A percentile compares a stretch with the other conserved stretches of the same genome.
phyloP scores from a whole-genome alignment of 2,797 vertebrate genomes.

The Mustela erminea region DNA sequence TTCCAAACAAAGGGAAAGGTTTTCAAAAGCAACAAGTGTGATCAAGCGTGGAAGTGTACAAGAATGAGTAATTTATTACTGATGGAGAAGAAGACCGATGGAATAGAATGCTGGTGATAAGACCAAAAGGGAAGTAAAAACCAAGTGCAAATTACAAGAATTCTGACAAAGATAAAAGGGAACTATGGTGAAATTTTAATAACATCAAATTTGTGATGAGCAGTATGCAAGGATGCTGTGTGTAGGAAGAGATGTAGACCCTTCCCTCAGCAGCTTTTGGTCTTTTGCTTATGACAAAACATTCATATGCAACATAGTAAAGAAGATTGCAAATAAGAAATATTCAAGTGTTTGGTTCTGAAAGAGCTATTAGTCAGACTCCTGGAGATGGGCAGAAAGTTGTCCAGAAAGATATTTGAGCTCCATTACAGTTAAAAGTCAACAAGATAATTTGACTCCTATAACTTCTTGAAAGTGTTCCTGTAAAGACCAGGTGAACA shows the following conservation, averaged over 20 bases:
- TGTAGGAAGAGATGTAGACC: not conserved
- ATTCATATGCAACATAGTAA: not conserved
- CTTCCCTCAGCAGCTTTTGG: not conserved
- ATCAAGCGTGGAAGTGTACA: not conserved
- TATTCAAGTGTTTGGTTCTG: not conserved
- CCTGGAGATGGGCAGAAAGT: not conserved
- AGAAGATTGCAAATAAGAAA: not conserved
- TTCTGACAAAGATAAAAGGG: not conserved
- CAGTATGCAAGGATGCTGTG: not conserved
- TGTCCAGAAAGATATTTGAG: constrained; percentile 45
- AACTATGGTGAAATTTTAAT: not conserved
- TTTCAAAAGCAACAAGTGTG: not conserved
- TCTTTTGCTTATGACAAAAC: not conserved
- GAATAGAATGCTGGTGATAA: not conserved
- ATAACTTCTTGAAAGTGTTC: constrained; percentile 41
- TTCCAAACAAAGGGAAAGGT: not conserved
- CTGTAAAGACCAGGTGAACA: not conserved
- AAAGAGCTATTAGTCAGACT: not conserved
- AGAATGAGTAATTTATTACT: not conserved
- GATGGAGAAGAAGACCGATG: not conserved
- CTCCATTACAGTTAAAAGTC: not conserved
- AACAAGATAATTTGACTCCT: not conserved
- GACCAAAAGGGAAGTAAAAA: not conserved
- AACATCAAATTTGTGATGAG: not conserved
- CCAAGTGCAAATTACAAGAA: not conserved